Conservation (phyloP, 2,113 vertebrate genomes). For the Chloebia gouldiae region DNA sequence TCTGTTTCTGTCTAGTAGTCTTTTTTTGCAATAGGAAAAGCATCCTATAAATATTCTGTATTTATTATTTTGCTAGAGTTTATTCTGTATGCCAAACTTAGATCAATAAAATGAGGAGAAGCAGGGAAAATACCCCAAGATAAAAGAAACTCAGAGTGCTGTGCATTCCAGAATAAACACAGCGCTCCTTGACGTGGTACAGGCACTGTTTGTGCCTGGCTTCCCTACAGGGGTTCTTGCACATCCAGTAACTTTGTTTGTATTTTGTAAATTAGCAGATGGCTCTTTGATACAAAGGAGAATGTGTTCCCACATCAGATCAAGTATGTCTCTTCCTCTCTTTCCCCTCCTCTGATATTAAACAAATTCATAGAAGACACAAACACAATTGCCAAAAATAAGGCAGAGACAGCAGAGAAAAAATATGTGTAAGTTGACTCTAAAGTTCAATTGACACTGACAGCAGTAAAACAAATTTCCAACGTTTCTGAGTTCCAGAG, state of each 20-base stretch:
- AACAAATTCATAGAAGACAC: conserved; percentile 8
- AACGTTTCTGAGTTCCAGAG: neutral
- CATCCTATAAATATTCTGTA: neutral
- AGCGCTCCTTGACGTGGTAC: conserved; percentile 1
- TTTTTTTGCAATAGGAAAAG: neutral
- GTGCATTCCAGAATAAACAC: conserved; percentile 43
- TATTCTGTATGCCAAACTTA: neutral
- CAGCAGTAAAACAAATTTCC: neutral
- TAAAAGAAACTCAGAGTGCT: neutral
- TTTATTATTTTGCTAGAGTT: conserved; percentile 19
- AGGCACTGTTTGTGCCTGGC: conserved; percentile 52
- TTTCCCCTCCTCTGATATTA: neutral
- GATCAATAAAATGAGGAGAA: conserved; percentile 16
- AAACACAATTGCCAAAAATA: neutral
- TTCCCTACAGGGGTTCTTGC: conserved; percentile 47
- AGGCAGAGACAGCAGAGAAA: neutral
- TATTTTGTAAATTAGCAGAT: conserved; percentile 70
- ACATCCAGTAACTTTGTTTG: conserved; percentile 66
- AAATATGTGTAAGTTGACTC: neutral
- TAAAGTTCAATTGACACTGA: neutral
- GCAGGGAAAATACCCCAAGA: conserved; percentile 34
- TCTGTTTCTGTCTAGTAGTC: neutral
- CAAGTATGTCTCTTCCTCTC: neutral
- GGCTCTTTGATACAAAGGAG: conserved; percentile 62
- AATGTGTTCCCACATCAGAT: conserved; percentile 31